phyloP scores from a whole-genome alignment of 2,888 invertebrate genomes.

The Priocnemis perturbator region DNA sequence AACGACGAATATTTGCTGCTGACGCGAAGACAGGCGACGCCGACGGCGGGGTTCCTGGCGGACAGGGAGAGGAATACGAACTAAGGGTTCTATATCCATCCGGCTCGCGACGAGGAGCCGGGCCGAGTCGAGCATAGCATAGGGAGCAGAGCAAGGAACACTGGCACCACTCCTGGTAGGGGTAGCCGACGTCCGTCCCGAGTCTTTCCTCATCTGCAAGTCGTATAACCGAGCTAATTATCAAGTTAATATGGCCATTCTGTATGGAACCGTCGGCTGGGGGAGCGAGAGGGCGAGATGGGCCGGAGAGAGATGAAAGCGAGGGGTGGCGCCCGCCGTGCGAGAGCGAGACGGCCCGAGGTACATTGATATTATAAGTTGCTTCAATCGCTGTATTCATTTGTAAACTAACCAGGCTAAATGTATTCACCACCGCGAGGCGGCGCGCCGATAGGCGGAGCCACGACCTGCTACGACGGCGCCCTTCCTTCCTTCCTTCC shows the following conservation, averaged over 20 bases:
- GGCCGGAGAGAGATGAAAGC: slow-evolving; percentile 64
- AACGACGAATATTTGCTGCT: too few relatives aligned
- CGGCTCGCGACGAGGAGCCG: slow-evolving; percentile 69
- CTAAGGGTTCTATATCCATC: slow-evolving; percentile 73
- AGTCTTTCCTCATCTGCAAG: slow-evolving; percentile 87
- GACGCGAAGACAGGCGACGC: slow-evolving; percentile 45
- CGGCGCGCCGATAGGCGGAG: slow-evolving; percentile 75
- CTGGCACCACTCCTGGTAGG: slow-evolving; percentile 74
- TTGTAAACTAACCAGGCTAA: slow-evolving; percentile 80
- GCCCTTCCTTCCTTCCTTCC: slow-evolving; percentile 67
- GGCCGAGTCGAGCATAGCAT: slow-evolving; percentile 69
- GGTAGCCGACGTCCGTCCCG: slow-evolving; percentile 75
- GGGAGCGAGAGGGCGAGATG: slow-evolving; percentile 44
- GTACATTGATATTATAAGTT: slow-evolving; percentile 84
- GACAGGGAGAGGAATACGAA: slow-evolving; percentile 74
- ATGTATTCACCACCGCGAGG: slow-evolving; percentile 75
- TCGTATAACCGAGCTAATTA: slow-evolving; percentile 93
- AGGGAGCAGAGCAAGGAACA: slow-evolving; percentile 73
- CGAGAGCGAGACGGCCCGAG: slow-evolving; percentile 69
- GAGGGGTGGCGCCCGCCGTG: slow-evolving; percentile 63
- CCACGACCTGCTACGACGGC: slow-evolving; percentile 71
- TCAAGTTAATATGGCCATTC: slow-evolving; percentile 92
- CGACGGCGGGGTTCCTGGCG: slow-evolving; percentile 69
- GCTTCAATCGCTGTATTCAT: slow-evolving; percentile 84
- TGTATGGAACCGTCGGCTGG: slow-evolving; percentile 74